Conservation (phyloP, 2,797 vertebrate genomes). For the Gambusia yucatana region DNA sequence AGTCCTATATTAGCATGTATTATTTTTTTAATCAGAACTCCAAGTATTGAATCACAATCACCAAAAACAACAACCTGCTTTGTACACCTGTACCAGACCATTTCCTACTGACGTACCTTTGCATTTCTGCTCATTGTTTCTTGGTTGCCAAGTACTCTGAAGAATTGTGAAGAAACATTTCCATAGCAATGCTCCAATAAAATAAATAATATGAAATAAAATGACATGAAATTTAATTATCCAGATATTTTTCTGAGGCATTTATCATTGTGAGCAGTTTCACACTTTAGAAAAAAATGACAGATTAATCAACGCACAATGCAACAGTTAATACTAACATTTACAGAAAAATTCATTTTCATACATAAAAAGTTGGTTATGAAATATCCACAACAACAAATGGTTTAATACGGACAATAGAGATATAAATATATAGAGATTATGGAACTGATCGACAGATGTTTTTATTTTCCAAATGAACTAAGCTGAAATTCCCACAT, state of each 20-base stretch:
- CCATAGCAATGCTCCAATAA: background rate
- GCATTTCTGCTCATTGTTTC: background rate
- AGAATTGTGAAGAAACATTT: background rate
- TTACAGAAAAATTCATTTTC: background rate
- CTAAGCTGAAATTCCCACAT: background rate
- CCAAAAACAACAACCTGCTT: background rate
- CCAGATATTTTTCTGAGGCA: background rate
- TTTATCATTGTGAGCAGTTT: background rate
- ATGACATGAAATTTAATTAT: background rate
- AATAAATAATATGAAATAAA: background rate
- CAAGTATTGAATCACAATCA: background rate
- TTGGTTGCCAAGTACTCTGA: background rate
- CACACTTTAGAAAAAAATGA: background rate
- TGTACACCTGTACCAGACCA: background rate
- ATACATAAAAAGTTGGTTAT: background rate
- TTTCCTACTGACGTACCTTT: background rate
- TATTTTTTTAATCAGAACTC: background rate
- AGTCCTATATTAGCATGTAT: background rate
- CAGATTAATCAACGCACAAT: background rate
- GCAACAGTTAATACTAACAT: background rate
- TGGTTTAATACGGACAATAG: too few relatives aligned
- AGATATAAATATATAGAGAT: background rate
- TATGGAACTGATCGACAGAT: background rate
- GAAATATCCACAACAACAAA: background rate
- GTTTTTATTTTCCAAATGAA: background rate